Evolutionary conservation across 2,113 vertebrate genomes (phyloP), one percentile per base, ranked within the genome.

Genomic region (Oreochromis niloticus): DNA sequence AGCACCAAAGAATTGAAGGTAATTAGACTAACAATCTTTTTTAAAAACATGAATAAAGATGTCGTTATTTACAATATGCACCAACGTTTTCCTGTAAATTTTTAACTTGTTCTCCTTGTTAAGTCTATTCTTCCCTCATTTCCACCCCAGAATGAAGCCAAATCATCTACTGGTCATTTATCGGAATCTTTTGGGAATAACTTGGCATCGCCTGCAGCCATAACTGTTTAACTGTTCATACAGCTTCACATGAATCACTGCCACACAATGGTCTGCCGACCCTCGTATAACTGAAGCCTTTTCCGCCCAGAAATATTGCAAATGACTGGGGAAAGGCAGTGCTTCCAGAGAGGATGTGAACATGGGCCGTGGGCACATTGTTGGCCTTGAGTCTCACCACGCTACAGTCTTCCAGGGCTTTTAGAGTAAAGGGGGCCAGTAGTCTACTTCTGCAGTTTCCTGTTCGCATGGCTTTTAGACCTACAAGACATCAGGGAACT

Each of bases 281-380:
- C 68, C 87, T 94, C 86, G 34, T 91, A 91, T 88, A 94, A 88
- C 85, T 22, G 86, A 59, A 80, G 22, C 90, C 71, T 93, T 94
- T 96, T 95, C 95, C 94, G 90, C 81, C 88, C 73, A 48, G 11
- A 90, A 86, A 89, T 93, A 90, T 82, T 91, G 90, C 87, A 92
- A 81, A 87, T 89, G 91, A 91, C 90, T 71, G 73, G 86, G 94
- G 91, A 91, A 88, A 91, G 88, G 93, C 91, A 73, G 59, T 54
- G 86, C 93, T 96, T 96, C 94, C 96, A 96, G 83, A 87, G 90
- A 95, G 96, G 96, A 97, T 94, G 93, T 95, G 92, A 94, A 89
- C 91, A 88, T 90, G 90, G 92, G 94, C 93, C 87, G 92, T 94
- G 95, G 93, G 93, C 94, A 90, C 92, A 84, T 89, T 88, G 92